phyloP scores from a whole-genome alignment of 2,113 vertebrate species.

The Notothenia coriiceps region DNA sequence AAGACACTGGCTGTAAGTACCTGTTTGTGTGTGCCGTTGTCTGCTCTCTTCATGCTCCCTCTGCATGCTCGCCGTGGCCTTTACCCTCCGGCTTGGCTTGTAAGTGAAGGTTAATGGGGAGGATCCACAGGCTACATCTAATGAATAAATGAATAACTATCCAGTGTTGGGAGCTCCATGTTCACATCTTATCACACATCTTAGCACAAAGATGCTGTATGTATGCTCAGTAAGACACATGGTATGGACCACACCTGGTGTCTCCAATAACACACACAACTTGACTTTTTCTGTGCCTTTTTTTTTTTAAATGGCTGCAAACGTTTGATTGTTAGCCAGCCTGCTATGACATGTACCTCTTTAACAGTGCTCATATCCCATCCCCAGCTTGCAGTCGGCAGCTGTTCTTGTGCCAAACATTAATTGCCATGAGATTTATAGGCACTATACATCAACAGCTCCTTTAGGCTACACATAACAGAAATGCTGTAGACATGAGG shows the following conservation, averaged over 20 bases:
- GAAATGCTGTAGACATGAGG: constrained; percentile 43
- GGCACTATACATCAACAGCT: constrained; percentile 17
- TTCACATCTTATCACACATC: constrained; percentile 21
- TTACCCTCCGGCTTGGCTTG: not conserved
- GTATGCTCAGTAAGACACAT: constrained; percentile 11
- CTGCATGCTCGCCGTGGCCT: not conserved
- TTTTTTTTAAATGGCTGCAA: constrained; percentile 19
- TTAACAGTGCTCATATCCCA: not conserved
- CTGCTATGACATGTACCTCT: constrained; percentile 20
- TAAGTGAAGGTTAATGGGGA: not conserved
- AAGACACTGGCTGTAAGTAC: constrained; percentile 98
- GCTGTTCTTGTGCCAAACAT: constrained; percentile 32
- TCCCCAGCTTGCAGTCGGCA: not conserved
- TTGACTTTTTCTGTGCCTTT: not conserved
- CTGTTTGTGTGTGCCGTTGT: constrained; percentile 5
- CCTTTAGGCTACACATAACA: constrained; percentile 40
- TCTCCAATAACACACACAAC: constrained; percentile 19
- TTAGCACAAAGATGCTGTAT: constrained; percentile 15
- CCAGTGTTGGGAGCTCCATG: not conserved
- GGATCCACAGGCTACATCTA: not conserved
- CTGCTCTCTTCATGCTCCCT: constrained; percentile 4
- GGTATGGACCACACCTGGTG: constrained; percentile 27
- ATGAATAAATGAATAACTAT: not conserved
- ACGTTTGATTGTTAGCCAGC: constrained; percentile 3
- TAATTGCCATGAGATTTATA: constrained; percentile 50